phyloP scores from a whole-genome alignment of 1,140 invertebrate species.

The Saxidomus purpurata region DNA sequence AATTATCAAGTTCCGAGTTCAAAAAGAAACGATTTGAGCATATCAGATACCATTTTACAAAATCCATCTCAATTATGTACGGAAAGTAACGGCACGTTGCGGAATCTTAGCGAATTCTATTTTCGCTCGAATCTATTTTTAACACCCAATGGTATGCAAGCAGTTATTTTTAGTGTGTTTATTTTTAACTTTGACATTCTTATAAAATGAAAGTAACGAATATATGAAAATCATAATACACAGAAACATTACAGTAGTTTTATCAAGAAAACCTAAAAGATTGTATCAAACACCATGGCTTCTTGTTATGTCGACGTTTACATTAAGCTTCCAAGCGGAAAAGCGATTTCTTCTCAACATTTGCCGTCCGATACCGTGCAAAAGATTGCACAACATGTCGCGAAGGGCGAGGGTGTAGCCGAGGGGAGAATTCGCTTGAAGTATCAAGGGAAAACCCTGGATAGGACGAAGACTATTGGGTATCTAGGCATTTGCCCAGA shows the following conservation, averaged over 20 bases:
- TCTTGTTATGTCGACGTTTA: conserved; percentile 70
- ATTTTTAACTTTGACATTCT: neutral
- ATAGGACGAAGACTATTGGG: conserved; percentile 67
- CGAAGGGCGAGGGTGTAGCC: conserved; percentile 71
- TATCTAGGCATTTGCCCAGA: conserved; percentile 77
- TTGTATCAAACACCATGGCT: conserved; percentile 61
- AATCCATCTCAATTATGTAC: too few species aligned
- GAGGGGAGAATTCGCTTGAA: conserved; percentile 69
- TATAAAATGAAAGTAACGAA: neutral
- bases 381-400: conserved; percentile 66
- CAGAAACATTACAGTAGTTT: neutral
- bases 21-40: too few species aligned
- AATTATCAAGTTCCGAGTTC: too few species aligned
- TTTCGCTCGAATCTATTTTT: neutral
- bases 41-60: too few species aligned
- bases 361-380: conserved; percentile 60
- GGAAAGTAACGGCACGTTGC: neutral
- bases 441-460: conserved; percentile 80
- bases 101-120: too few species aligned
- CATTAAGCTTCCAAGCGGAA: conserved; percentile 76
- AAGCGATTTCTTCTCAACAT: conserved; percentile 66
- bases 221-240: neutral
- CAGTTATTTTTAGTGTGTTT: neutral
- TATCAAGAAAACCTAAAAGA: neutral
- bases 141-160: neutral